Evolutionary conservation across 2,113 vertebrate species (phyloP), one percentile per base, ranked within the genome.

Genomic region (Brienomyrus longianalis): DNA sequence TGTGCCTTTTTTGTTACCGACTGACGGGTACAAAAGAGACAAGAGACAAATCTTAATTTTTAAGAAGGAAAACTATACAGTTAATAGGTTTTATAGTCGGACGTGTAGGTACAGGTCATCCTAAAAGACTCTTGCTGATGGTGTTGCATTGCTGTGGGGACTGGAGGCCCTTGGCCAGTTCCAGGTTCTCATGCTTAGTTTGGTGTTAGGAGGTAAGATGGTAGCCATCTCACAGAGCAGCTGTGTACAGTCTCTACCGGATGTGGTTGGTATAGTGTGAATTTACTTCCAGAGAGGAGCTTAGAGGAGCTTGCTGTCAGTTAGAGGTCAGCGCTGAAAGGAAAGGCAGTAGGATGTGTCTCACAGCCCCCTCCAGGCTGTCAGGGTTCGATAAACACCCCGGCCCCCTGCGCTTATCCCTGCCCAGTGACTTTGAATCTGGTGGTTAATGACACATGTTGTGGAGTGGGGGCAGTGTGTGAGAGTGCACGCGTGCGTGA

Each of bases 71-170:
- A 80, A 19, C 74, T 11, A 9, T 27, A n/a, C 62, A 70, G 62
- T 70, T 70, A 43, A 80, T 80, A 19, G 74, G 35, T 80, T 35
- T 80, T 48, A 84, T 84, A 23, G 21, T 84, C 21, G 9, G 2
- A 45, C 23, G 47, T 48, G 45, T 84, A 84, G 9, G 83, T 84
- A 19, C 39, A 48, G 39, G 83, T n/a, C 23, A 45, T 11, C 21
- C 21, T 13, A 8, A 88, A 92, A 88, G 92, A 91, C 89, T 86
- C 90, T 89, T 70, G 90, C 91, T 93, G 93, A 91, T 91, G 92
- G 91, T 89, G 88, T 89, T 90, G 89, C 92, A 74, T 91, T 91
- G 92, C 85, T 91, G 83, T 85, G 91, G 90, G 92, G 92, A 88
- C 92, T 91, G 83, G 88, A 90, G 85, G 88, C n/a, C 27, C 45